Evolutionary conservation across 2,113 vertebrate species (phyloP).

Genomic region (Alethe diademata): DNA sequence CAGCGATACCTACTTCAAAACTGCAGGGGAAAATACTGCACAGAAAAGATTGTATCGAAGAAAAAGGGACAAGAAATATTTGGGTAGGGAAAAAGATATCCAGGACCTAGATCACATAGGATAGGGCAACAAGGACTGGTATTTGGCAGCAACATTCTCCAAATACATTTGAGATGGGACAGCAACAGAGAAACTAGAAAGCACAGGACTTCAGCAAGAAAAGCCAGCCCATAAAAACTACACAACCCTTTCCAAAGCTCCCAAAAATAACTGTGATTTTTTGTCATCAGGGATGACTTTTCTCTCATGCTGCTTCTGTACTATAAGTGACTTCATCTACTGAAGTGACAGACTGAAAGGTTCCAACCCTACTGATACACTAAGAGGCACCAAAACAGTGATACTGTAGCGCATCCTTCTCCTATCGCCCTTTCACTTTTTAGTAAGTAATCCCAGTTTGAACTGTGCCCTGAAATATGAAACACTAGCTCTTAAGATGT

Average conservation of each 20-base stretch:
- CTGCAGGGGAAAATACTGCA: neutral
- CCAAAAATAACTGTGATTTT: neutral
- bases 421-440: neutral
- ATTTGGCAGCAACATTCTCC: neutral
- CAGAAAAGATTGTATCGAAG: neutral
- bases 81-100: neutral
- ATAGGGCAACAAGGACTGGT: fast-evolving
- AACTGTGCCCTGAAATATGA: fast-evolving
- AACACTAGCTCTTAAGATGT: neutral
- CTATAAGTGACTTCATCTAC: neutral
- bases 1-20: neutral
- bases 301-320: neutral
- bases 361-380: neutral
- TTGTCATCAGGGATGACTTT: fast-evolving
- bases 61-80: neutral
- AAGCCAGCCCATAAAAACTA: neutral
- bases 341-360: neutral
- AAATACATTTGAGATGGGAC: neutral
- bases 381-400: neutral
- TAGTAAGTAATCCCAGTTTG: neutral
- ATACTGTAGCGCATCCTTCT: neutral
- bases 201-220: fast-evolving
- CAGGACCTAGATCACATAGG: fast-evolving
- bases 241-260: neutral
- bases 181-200: neutral